These are phyloP conservation scores for Neolamprologus sp. DNA, from an alignment of 2,113 vertebrate genomes.

Conservation along the genomic window DNA sequence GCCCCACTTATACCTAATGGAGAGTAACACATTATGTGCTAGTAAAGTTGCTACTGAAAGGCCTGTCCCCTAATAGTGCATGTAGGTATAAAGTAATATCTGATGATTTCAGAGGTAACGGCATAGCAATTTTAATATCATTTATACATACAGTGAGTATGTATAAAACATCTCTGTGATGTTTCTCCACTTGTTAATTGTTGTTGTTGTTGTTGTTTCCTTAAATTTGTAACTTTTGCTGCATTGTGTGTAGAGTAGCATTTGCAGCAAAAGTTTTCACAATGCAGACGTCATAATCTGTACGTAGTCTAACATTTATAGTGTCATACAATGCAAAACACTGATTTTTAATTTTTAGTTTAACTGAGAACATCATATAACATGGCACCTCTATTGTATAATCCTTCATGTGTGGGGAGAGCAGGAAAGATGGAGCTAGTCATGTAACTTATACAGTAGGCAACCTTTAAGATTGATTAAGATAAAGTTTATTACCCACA, in stretches of 20 bases:
- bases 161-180: background rate
- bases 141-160: background rate
- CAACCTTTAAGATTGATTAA: background rate
- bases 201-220: background rate
- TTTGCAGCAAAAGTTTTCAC: background rate
- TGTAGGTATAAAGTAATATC: background rate
- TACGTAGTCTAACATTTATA: background rate
- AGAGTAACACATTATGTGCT: background rate
- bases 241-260: background rate
- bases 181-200: background rate
- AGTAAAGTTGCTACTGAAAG: background rate
- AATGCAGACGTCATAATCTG: background rate
- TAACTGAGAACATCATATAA: background rate
- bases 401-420: background rate
- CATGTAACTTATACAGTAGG: background rate
- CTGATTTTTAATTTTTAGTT: background rate
- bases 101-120: background rate
- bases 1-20: background rate
- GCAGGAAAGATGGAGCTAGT: background rate
- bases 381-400: background rate
- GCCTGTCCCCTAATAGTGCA: background rate
- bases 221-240: background rate
- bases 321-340: background rate
- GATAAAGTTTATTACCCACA: background rate
- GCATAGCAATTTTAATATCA: background rate